These are phyloP conservation scores for Onychomys leucogaster DNA, from an alignment of 2,797 vertebrate species.

Conservation along the genomic window DNA sequence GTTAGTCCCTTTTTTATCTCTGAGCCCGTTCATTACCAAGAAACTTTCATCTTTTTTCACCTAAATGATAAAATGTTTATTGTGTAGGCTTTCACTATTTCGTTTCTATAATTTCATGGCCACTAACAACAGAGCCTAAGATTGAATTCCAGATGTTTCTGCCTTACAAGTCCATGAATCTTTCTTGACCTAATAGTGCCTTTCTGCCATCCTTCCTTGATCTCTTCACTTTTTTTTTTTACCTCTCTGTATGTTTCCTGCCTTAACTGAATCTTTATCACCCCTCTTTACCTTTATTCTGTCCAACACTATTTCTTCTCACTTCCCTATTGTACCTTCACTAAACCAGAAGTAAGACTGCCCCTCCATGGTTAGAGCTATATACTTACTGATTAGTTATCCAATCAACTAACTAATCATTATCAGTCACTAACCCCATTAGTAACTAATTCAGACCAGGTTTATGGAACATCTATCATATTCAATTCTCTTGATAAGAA, in stretches of 20 bases:
- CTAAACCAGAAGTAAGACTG: neutral
- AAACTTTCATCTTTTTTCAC: neutral
- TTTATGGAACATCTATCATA: neutral
- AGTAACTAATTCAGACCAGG: conserved; percentile 26
- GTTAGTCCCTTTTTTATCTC: neutral
- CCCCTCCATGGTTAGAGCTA: neutral
- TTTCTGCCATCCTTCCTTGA: neutral
- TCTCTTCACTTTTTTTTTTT: conserved; percentile 34
- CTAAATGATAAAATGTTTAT: neutral
- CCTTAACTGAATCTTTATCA: neutral
- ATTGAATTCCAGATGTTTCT: neutral
- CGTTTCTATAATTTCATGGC: neutral
- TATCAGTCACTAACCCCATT: neutral
- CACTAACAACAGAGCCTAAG: neutral
- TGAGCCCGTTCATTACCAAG: neutral
- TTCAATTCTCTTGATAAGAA: neutral
- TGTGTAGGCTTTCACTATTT: neutral
- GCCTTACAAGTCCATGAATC: neutral
- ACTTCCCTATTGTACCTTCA: neutral
- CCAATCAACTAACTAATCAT: neutral
- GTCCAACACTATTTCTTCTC: neutral
- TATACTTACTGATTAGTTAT: neutral
- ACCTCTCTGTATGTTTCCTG: neutral
- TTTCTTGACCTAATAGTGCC: neutral
- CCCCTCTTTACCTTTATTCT: neutral